Percentiles rank a stretch among this genome's conserved stretches.
Conservation (phyloP, 2,113 vertebrate species). For the Ictidomys tridecemlineatus region DNA sequence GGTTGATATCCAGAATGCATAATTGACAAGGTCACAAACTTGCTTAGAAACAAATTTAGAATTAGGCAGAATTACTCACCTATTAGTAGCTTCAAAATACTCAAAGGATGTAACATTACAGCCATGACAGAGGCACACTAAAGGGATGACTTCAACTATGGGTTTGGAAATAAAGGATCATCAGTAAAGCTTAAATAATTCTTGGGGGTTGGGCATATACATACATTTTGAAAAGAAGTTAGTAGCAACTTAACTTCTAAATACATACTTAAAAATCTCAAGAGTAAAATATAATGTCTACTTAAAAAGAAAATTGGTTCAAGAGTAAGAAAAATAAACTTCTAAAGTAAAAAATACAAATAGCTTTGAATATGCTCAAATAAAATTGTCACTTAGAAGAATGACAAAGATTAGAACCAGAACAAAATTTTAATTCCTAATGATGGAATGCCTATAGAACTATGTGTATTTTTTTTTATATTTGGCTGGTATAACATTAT, state of each 20-base stretch:
- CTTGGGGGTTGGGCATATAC: fast-evolving
- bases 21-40: background rate
- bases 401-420: background rate
- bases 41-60: background rate
- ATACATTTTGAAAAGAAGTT: background rate
- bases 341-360: background rate
- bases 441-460: background rate
- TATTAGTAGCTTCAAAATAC: background rate
- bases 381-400: background rate
- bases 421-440: background rate
- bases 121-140: background rate
- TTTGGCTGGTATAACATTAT: background rate
- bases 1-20: background rate
- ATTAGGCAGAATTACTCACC: background rate
- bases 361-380: background rate
- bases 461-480: background rate
- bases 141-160: background rate
- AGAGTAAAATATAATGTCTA: background rate
- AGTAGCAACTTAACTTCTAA: background rate
- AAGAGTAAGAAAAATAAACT: background rate
- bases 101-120: background rate
- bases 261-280: background rate
- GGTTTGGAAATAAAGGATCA: background rate
- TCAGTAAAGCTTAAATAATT: background rate
- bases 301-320: background rate